Percentiles rank a stretch among this genome's conserved stretches.
These are phyloP conservation scores for Muschampia plurimacula DNA, from an alignment of 2,888 invertebrate species.

Conservation along the genomic window DNA sequence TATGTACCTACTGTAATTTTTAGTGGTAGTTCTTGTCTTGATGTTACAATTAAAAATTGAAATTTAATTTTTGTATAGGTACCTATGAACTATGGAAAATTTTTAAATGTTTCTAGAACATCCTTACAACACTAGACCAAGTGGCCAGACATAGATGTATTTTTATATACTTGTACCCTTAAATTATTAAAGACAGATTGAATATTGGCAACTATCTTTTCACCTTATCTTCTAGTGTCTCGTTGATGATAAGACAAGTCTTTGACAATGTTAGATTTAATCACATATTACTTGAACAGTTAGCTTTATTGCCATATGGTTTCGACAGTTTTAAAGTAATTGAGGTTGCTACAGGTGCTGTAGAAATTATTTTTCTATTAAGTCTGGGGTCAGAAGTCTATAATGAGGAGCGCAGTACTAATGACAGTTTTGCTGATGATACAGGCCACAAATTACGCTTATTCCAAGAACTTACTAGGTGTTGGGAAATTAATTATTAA, in stretches of 20 bases:
- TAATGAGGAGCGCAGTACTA: slow-evolving; percentile 7
- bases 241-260: not conserved
- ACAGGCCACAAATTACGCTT: not conserved
- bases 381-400: slow-evolving; percentile 4
- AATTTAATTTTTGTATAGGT: too few species aligned
- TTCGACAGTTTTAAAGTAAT: slow-evolving; percentile 35
- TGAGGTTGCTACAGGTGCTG: slow-evolving; percentile 29
- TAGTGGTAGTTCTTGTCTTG: too few species aligned
- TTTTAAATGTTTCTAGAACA: too few species aligned
- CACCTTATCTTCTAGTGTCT: not conserved
- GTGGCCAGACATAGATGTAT: too few species aligned
- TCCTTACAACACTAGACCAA: too few species aligned
- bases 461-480: not conserved
- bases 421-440: slow-evolving; percentile 6
- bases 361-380: slow-evolving; percentile 22
- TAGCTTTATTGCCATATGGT: slow-evolving; percentile 33
- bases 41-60: too few species aligned
- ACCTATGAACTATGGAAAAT: too few species aligned
- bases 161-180: too few species aligned
- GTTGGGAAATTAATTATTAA: not conserved
- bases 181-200: too few species aligned
- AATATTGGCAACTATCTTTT: not conserved
- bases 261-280: slow-evolving; percentile 32
- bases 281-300: slow-evolving; percentile 37
- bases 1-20: too few species aligned